Evolutionary conservation across 2,113 vertebrate genomes (phyloP).

Genomic region (Callipepla squamata): DNA sequence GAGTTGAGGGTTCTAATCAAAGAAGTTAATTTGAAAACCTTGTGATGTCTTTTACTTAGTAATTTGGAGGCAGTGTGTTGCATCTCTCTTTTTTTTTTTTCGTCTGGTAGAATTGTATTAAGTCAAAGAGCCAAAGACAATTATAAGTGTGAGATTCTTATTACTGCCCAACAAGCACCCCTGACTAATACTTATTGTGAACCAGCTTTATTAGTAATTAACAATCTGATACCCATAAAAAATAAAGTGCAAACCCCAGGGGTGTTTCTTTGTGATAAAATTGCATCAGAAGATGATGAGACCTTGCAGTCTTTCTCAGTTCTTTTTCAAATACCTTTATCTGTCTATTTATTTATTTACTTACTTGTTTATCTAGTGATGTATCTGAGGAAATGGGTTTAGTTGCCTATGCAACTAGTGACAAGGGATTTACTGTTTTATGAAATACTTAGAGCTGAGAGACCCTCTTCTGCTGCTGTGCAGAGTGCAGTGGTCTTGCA

Average conservation of each 20-base stretch:
- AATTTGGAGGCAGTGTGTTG: background rate
- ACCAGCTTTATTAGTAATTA: constrained; percentile 13
- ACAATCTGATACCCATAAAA: background rate
- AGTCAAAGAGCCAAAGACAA: background rate
- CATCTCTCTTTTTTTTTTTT: background rate
- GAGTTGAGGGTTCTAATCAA: background rate
- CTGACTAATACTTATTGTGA: background rate
- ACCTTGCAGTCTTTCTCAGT: background rate
- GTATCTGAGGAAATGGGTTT: background rate
- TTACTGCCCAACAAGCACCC: background rate
- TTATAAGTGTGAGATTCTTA: background rate
- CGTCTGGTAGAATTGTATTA: background rate
- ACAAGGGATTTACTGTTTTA: background rate
- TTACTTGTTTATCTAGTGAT: background rate
- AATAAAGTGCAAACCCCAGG: background rate
- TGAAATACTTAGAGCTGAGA: background rate
- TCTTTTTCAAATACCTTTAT: background rate
- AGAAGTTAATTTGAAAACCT: background rate
- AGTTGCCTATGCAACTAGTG: background rate
- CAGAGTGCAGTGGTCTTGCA: background rate
- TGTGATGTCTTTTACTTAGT: background rate
- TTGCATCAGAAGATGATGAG: background rate
- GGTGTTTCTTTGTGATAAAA: constrained; percentile 3
- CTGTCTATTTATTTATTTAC: background rate
- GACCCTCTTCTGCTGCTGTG: background rate